Percentiles rank a stretch among this genome's conserved stretches.
Evolutionary conservation across 2,113 vertebrate species (phyloP).

Genomic region (Cervus canadensis): DNA sequence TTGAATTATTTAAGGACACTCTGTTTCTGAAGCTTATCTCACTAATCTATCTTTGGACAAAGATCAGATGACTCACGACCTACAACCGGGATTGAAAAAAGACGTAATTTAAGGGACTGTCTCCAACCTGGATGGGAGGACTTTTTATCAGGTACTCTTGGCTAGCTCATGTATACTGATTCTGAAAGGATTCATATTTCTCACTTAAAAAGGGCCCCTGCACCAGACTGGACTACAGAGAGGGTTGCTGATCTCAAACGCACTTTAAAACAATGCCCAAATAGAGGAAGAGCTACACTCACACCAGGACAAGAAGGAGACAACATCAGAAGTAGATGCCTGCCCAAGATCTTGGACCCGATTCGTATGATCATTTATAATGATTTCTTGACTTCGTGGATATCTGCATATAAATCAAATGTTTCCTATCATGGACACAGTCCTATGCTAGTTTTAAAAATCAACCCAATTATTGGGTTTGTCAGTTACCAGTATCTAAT

Average conservation of each 20-base stretch:
- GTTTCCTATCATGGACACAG: neutral
- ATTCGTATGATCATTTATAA: neutral
- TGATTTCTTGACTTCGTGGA: neutral
- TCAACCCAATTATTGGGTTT: neutral
- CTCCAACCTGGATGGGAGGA: neutral
- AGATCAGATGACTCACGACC: neutral
- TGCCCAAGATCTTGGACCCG: neutral
- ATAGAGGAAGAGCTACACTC: neutral
- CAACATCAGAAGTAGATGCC: too few relatives aligned
- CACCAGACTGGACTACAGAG: neutral
- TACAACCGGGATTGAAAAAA: neutral
- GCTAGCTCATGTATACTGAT: neutral
- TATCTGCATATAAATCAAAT: neutral
- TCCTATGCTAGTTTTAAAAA: neutral
- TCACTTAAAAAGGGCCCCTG: neutral
- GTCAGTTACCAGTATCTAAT: neutral
- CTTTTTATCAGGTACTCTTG: neutral
- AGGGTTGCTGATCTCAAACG: neutral
- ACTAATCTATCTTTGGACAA: neutral
- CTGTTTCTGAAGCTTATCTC: neutral
- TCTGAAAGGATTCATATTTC: neutral
- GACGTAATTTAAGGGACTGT: neutral
- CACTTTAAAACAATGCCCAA: neutral
- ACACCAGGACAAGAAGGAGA: neutral
- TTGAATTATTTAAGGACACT: neutral